Conservation (phyloP, 2,797 vertebrate species). For the Pseudopleuronectes americanus region DNA sequence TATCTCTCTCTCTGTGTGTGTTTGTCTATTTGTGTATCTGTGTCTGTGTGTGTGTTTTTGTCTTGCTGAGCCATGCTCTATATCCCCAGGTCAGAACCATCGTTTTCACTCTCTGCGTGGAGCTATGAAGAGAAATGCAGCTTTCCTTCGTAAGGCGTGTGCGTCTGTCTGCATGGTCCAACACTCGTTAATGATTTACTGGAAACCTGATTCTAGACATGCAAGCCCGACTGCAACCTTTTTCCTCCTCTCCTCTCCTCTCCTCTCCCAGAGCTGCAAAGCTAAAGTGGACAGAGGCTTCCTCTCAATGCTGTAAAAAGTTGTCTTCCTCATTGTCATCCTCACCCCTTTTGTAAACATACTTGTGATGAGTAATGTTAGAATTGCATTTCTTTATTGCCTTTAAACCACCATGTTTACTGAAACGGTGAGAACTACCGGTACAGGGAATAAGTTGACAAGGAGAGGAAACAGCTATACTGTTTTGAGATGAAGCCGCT, state of each 20-base stretch:
- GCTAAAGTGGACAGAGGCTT: constrained; percentile 48
- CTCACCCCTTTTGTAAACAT: constrained; percentile 16
- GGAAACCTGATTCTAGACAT: constrained; percentile 48
- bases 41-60: constrained; percentile 42
- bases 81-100: constrained; percentile 82
- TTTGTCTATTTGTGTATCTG: constrained; percentile 5
- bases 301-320: constrained; percentile 55
- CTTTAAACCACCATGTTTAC: constrained; percentile 22
- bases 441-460: constrained; percentile 5
- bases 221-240: constrained; percentile 65
- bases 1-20: constrained; percentile 6
- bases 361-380: constrained; percentile 3
- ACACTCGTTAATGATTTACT: constrained; percentile 62
- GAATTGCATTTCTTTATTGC: constrained; percentile 11
- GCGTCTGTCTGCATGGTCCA: constrained; percentile 80
- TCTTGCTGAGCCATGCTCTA: constrained; percentile 76
- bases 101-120: constrained; percentile 84
- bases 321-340: constrained; percentile 45
- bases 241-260: constrained; percentile 20
- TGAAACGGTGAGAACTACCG: background rate
- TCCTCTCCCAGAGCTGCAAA: constrained; percentile 32
- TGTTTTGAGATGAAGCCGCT: constrained; percentile 57
- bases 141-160: constrained; percentile 87
- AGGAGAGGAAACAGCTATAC: constrained; percentile 38
- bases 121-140: constrained; percentile 85